Base-by-base conservation (phyloP, 2,797 vertebrate genomes). In the Rhinophrynus dorsalis region DNA sequence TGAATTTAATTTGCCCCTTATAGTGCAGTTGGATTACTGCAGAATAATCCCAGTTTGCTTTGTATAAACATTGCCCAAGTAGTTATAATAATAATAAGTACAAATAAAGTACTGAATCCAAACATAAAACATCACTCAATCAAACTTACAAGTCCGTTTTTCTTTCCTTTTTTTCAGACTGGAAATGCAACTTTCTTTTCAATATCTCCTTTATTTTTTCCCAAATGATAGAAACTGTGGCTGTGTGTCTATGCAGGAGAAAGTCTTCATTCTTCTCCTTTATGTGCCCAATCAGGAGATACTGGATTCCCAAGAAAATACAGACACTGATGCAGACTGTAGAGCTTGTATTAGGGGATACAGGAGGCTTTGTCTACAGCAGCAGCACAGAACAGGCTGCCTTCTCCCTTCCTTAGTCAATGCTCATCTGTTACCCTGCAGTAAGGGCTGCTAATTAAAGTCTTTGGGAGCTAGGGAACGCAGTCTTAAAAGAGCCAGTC, bases 361-460 rank as follows among this genome's bases (percentile, higher is more conserved):
- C 9, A 6, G 15, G 1, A 7, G 44, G 17, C 11, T 24, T 12
- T 35, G 12, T 11, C 29, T 26, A 40, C 17, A 27, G 11, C 51
- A 59, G 33, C 56, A 40, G 33, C 21, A n/a, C n/a, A 33, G 11
- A 62, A 45, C 23, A 26, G 45, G 8, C 18, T 42, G 12, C 4
- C 42, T 60, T 29, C 50, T n/a, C 11, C 2, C 50, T 52, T 38
- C 42, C 48, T 11, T 18, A 59, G 42, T 38, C 55, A 20, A 44
- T 13, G 33, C 66, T 29, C 15, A 51, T 68, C 45, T 68, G 23
- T 7, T 27, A 17, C 45, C 5, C 50, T 29, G 33, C 44, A 21
- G n/a, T 13, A 3, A 67, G 30, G 56, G 56, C 66, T 51, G 66
- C 55, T 68, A 59, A 59, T 68, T 59, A 68, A 61, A 69, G 56